phyloP scores from a whole-genome alignment of 2,113 vertebrate species.

The Hippocampus zosterae region DNA sequence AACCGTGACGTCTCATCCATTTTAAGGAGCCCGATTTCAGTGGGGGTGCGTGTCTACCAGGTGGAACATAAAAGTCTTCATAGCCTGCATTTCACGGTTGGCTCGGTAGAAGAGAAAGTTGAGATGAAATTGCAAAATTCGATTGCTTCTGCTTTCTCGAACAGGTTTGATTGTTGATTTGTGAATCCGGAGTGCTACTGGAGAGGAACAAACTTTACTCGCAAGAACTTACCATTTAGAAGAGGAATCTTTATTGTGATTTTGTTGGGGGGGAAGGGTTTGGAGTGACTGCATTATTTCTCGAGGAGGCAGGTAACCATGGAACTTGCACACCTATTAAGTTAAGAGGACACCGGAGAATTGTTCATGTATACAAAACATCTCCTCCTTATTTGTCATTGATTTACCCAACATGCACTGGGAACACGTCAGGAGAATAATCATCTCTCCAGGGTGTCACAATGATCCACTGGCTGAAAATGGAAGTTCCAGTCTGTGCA shows the following conservation, averaged over 20 bases:
- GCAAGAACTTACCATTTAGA: neutral
- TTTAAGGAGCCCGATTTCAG: conserved; percentile 28
- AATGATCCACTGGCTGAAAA: conserved; percentile 48
- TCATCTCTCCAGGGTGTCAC: conserved; percentile 43
- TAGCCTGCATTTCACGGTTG: conserved; percentile 30
- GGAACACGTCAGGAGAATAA: conserved; percentile 32
- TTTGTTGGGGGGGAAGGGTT: neutral
- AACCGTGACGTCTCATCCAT: conserved; percentile 31
- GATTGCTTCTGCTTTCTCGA: conserved; percentile 9
- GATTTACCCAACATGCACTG: conserved; percentile 27
- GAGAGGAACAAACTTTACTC: neutral
- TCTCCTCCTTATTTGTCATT: conserved; percentile 15
- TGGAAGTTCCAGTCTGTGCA: conserved; percentile 24
- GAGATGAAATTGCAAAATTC: conserved; percentile 25
- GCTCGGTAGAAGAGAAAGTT: conserved; percentile 1
- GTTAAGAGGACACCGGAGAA: conserved; percentile 21
- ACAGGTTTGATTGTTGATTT: conserved; percentile 1
- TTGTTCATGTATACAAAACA: conserved; percentile 28
- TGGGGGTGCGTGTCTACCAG: conserved; percentile 9
- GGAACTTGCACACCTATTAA: neutral
- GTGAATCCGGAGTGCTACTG: neutral
- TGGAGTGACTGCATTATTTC: neutral
- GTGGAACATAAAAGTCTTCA: conserved; percentile 17
- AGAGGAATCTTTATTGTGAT: neutral
- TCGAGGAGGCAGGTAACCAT: neutral